Evolutionary conservation across 2,113 vertebrate genomes (phyloP).

Genomic region (mouse (Mus musculus)): GRCm39 chr7:92075001-92075500

Average conservation of each 20-base stretch:
- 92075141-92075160: neutral
- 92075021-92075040: conserved; percentile 50
- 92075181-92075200: neutral
- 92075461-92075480: conserved; percentile 16
- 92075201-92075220: neutral
- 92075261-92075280: neutral
- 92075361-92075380: neutral
- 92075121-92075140: neutral
- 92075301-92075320: neutral
- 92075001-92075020: neutral
- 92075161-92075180: neutral
- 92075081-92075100: conserved; percentile 1
- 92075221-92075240: neutral
- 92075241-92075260: neutral
- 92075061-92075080: conserved; percentile 19
- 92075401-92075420: neutral
- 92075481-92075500: neutral
- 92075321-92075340: neutral
- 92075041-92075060: neutral
- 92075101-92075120: neutral
- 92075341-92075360: neutral
- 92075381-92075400: neutral
- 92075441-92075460: neutral
- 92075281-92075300: neutral
- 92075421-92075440: neutral